phyloP scores from a whole-genome alignment of 2,888 invertebrate species.

The Athetis lepigone region DNA sequence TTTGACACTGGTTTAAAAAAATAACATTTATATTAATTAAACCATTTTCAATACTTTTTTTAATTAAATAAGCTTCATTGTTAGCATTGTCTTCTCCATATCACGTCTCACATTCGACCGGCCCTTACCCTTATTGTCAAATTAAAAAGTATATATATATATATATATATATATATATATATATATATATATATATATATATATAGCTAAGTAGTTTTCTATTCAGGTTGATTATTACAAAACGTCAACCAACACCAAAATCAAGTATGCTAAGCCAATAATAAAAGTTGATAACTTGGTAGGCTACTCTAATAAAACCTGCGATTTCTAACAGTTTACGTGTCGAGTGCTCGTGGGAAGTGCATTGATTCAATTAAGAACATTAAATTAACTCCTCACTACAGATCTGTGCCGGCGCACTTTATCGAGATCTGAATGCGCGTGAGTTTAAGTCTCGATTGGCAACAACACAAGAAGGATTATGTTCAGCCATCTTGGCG shows the following conservation, averaged over 20 bases:
- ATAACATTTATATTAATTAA: too few relatives aligned
- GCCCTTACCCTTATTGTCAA: too few relatives aligned
- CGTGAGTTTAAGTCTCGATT: constrained; percentile 75
- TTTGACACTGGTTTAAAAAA: not conserved
- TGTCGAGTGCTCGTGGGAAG: constrained; percentile 76
- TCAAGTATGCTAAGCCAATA: not conserved
- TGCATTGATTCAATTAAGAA: constrained; percentile 79
- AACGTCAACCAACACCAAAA: not conserved
- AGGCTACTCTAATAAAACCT: constrained; percentile 53
- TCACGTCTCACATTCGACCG: too few relatives aligned
- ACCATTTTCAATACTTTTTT: too few relatives aligned
- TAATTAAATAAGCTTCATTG: too few relatives aligned
- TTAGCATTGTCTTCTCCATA: too few relatives aligned
- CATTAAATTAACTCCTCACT: constrained; percentile 76
- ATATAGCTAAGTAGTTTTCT: too few relatives aligned
- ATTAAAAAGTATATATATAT: too few relatives aligned
- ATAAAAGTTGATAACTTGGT: constrained; percentile 22
- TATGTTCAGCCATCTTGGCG: constrained; percentile 58
- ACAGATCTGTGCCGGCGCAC: constrained; percentile 63
- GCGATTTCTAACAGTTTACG: constrained; percentile 67
- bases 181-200: too few relatives aligned
- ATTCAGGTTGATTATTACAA: too few relatives aligned
- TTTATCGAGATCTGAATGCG: constrained; percentile 73
- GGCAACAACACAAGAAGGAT: constrained; percentile 64
- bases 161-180: too few relatives aligned